Conservation (phyloP, 1,140 invertebrate species). For the Diabrotica virgifera region DNA sequence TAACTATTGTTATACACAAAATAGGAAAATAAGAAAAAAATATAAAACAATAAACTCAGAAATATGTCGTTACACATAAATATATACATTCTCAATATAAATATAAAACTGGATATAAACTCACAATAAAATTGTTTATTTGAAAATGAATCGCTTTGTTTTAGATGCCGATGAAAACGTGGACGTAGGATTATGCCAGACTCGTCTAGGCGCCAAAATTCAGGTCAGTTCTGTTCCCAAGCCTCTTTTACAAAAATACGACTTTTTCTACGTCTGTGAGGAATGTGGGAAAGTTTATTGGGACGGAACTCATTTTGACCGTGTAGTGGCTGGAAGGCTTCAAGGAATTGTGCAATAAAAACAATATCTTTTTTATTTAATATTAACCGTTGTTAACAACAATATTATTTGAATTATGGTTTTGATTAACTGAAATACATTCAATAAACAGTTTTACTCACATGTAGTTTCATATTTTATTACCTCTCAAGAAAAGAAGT, state of each 20-base stretch:
- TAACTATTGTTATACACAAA: no score
- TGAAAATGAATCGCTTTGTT: conserved; percentile 4
- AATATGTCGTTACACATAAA: no score
- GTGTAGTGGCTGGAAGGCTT: conserved; percentile 46
- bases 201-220: conserved; percentile 48
- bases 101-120: no score
- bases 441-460: conserved; percentile 14
- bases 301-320: conserved; percentile 59
- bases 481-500: no score
- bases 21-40: no score
- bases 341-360: conserved; percentile 44
- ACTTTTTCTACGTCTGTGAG: conserved; percentile 60
- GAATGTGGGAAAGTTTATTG: conserved; percentile 66
- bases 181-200: conserved; percentile 45
- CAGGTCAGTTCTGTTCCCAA: conserved; percentile 54
- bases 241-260: conserved; percentile 50
- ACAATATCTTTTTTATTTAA: conserved; percentile 1
- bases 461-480: neutral
- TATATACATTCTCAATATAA: no score
- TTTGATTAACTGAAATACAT: conserved; percentile 12
- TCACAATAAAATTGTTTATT: no score
- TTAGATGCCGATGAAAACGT: conserved; percentile 45
- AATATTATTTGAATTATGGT: conserved; percentile 16
- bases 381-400: conserved; percentile 6
- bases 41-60: no score